Evolutionary conservation across 2,888 invertebrate species (phyloP), one percentile per base, ranked within the genome.

Genomic region (Cryptosula pallasiana): DNA sequence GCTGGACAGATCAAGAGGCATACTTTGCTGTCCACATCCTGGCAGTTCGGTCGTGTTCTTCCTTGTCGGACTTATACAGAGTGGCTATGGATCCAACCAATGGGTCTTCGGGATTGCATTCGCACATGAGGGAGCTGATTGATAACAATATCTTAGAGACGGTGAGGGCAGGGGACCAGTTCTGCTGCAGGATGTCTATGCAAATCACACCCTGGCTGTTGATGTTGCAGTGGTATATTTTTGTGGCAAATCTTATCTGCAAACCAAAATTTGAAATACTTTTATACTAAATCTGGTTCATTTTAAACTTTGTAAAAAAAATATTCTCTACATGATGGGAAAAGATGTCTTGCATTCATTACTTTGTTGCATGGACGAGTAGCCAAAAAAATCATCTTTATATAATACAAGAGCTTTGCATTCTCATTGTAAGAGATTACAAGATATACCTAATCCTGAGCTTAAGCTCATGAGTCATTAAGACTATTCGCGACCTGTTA

Each of bases 221-320:
- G 85, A 99, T 97, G 88, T 98, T 99, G 89, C 97, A 97, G 86
- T 99, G 98, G 87, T 98, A 99, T 87, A 99, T 98, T 83, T 97
- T 90, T 76, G 98, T 99, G 76, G 93, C 90, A 88, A 95, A 95
- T 82, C 92, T 83, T 55, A 88, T 85, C 87, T 87, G 80, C 57
- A 76, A 32, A 23, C 3, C 20, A 69, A 25, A 23, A 25, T 20
- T 55, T n/a, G n/a, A n/a, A n/a, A n/a, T n/a, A n/a, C n/a, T n/a
- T n/a, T n/a, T n/a, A n/a, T n/a, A n/a, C n/a, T n/a, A n/a, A n/a
- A n/a, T n/a, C n/a, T n/a, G n/a, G n/a, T n/a, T n/a, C n/a, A n/a
- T n/a, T n/a, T n/a, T n/a, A n/a, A n/a, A n/a, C n/a, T n/a, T n/a
- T n/a, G n/a, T n/a, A n/a, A n/a, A n/a, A n/a, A n/a, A n/a, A n/a